Evolutionary conservation across 2,113 vertebrate genomes (phyloP).

Genomic region (Nymphicus hollandicus): DNA sequence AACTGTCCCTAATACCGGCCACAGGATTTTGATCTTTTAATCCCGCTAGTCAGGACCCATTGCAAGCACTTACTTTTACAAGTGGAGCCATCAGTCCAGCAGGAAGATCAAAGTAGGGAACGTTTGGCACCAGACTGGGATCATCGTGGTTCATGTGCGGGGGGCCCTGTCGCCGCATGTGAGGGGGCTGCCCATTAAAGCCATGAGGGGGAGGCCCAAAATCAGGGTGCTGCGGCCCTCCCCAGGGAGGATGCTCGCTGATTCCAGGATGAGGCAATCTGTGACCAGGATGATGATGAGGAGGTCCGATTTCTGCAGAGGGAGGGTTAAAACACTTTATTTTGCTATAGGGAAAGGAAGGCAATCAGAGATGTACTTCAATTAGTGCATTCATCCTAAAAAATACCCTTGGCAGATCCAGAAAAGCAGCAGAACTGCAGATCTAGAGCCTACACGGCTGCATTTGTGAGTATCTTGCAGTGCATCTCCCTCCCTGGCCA

Average conservation of each 20-base stretch:
- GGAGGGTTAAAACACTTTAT: background rate
- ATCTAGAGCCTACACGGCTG: background rate
- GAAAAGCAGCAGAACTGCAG: background rate
- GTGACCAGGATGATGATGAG: conserved; percentile 92
- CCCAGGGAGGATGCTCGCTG: conserved; percentile 93
- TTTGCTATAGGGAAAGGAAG: background rate
- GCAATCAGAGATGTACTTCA: background rate
- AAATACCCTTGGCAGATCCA: background rate
- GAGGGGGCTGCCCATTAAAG: conserved; percentile 95
- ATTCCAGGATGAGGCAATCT: conserved; percentile 91
- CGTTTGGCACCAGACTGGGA: conserved; percentile 94
- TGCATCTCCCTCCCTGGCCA: background rate
- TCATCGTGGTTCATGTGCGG: conserved; percentile 90
- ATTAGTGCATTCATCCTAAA: background rate
- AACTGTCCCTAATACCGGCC: background rate
- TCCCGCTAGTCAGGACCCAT: accelerated
- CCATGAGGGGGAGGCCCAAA: conserved; percentile 92
- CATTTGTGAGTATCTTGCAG: accelerated
- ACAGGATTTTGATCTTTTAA: background rate
- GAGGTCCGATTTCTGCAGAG: conserved; percentile 90
- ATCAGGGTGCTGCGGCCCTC: conserved; percentile 88
- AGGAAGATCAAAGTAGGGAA: conserved; percentile 97
- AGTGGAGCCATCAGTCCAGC: conserved; percentile 96
- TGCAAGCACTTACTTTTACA: conserved; percentile 81
- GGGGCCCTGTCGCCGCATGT: conserved; percentile 88